phyloP scores from a whole-genome alignment of 2,113 vertebrate species.

The Vanacampus margaritifer region DNA sequence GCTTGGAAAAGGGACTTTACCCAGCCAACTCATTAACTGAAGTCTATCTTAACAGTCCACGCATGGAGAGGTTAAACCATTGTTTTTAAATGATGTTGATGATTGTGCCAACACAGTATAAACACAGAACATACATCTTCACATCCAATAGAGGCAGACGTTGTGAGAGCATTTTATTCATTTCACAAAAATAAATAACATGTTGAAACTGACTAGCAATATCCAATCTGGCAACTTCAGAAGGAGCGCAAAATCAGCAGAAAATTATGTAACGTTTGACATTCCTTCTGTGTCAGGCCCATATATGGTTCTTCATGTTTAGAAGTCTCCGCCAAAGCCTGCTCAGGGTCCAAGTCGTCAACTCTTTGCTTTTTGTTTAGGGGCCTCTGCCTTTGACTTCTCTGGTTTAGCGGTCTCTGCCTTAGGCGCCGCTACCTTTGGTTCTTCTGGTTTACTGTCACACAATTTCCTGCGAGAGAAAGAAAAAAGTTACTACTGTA shows the following conservation, averaged over 20 bases:
- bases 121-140: background rate
- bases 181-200: constrained; percentile 13
- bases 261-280: background rate
- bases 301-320: constrained; percentile 5
- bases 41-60: too few species aligned
- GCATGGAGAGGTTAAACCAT: too few species aligned
- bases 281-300: background rate
- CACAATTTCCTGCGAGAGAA: constrained; percentile 60
- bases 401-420: constrained; percentile 4
- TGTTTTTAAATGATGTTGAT: too few species aligned
- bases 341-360: background rate
- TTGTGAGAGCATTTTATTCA: background rate
- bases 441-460: background rate
- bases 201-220: background rate
- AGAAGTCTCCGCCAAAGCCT: background rate
- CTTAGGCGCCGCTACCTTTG: too few species aligned
- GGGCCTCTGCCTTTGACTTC: background rate
- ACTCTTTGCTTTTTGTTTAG: constrained; percentile 1
- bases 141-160: background rate
- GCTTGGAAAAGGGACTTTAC: background rate
- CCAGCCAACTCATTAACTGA: too few species aligned
- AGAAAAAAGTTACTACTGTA: background rate
- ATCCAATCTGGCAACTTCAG: background rate
- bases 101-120: too few species aligned
- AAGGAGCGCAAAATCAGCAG: background rate